Conservation (phyloP, 2,888 invertebrate genomes). For the Pollenia amentaria region DNA sequence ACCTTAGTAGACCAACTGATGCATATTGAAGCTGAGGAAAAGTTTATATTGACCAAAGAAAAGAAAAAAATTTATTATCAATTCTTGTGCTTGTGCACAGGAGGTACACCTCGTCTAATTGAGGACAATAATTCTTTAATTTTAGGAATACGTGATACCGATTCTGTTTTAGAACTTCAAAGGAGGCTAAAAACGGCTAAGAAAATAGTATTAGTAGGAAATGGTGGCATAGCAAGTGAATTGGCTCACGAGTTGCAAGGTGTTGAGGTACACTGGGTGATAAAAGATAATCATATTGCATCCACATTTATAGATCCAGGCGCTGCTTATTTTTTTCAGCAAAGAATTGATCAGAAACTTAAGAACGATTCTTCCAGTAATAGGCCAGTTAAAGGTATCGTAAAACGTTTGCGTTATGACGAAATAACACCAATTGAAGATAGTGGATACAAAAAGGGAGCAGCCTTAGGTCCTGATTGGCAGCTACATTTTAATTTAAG, state of each 20-base stretch:
- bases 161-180: constrained; percentile 93
- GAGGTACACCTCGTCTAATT: constrained; percentile 93
- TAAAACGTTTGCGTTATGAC: constrained; percentile 89
- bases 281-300: constrained; percentile 96
- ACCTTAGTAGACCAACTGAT: constrained; percentile 89
- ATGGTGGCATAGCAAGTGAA: constrained; percentile 99
- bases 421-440: constrained; percentile 84
- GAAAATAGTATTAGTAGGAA: constrained; percentile 94
- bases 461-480: constrained; percentile 99
- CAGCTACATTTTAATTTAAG: constrained; percentile 88
- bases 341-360: constrained; percentile 75
- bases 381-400: constrained; percentile 77
- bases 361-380: not conserved
- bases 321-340: constrained; percentile 96
- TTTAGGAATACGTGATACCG: constrained; percentile 96
- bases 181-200: constrained; percentile 88
- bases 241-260: constrained; percentile 94
- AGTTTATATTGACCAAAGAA: constrained; percentile 86
- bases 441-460: constrained; percentile 87
- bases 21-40: constrained; percentile 86
- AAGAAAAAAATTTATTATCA: constrained; percentile 88
- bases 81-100: constrained; percentile 95
- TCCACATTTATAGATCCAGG: constrained; percentile 98
- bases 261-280: constrained; percentile 95
- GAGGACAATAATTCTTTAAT: constrained; percentile 87